Conservation (phyloP, 30 jellyfish, hydroid and myxozoan species). For the Chrysaora quinquecirrha region DNA sequence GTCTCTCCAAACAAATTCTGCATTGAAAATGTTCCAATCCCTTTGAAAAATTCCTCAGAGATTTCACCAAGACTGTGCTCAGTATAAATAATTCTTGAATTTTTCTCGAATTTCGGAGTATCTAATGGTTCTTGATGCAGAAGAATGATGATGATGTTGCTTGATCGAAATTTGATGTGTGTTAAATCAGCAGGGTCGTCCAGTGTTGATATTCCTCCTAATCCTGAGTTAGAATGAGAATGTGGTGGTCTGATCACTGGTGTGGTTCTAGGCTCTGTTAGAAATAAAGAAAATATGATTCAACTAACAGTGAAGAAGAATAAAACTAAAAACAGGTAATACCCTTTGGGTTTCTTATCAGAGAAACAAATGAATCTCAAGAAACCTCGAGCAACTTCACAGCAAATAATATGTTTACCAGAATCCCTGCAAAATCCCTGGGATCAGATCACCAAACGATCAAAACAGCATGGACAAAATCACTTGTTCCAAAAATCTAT, state of each 20-base stretch:
- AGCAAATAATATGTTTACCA: too few species aligned
- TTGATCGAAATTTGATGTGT: slow-evolving; percentile 74
- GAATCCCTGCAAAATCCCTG: too few species aligned
- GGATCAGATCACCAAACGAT: too few species aligned
- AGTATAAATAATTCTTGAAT: neutral
- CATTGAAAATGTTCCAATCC: slow-evolving; percentile 77
- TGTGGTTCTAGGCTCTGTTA: slow-evolving; percentile 19
- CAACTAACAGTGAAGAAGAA: too few species aligned
- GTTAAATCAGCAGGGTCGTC: slow-evolving; percentile 84
- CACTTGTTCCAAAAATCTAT: too few species aligned
- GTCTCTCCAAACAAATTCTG: slow-evolving; percentile 84
- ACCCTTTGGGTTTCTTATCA: too few species aligned
- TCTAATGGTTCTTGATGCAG: slow-evolving; percentile 91
- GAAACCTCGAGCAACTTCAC: too few species aligned
- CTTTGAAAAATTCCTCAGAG: slow-evolving; percentile 82
- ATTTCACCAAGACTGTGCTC: slow-evolving; percentile 72
- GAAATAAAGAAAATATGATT: too few species aligned
- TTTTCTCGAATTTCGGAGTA: slow-evolving; percentile 18
- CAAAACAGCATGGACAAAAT: too few species aligned
- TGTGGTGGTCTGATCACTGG: slow-evolving; percentile 39
- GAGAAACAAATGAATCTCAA: too few species aligned
- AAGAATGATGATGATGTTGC: slow-evolving; percentile 72
- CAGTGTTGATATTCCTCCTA: slow-evolving; percentile 81
- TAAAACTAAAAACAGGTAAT: too few species aligned
- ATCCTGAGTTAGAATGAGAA: slow-evolving; percentile 66